Conservation (phyloP, 2,797 vertebrate genomes). For the Apogon talboti region DNA sequence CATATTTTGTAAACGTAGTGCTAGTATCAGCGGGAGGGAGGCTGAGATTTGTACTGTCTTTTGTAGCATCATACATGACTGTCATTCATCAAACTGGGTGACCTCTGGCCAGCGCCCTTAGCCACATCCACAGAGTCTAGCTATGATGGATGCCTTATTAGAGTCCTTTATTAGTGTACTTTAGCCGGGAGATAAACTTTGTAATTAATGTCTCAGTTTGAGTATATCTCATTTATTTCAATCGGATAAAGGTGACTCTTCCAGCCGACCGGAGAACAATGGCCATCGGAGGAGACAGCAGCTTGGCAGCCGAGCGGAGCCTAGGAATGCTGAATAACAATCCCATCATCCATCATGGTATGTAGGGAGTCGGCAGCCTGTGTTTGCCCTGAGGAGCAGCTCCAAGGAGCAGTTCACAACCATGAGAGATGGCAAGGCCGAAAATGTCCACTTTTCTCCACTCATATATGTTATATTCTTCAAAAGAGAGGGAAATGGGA, state of each 20-base stretch:
- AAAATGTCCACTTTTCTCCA: slow-evolving; percentile 47
- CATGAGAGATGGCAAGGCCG: slow-evolving; percentile 62
- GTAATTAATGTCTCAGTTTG: slow-evolving; percentile 91
- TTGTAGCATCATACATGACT: slow-evolving; percentile 60
- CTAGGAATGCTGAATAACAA: slow-evolving; percentile 85
- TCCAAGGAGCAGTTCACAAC: slow-evolving; percentile 70
- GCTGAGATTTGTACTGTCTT: slow-evolving; percentile 52
- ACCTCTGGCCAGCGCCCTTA: slow-evolving; percentile 82
- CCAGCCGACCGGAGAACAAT: slow-evolving; percentile 86
- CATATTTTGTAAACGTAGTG: slow-evolving; percentile 14
- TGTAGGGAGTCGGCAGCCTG: slow-evolving; percentile 75
- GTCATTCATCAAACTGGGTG: slow-evolving; percentile 78
- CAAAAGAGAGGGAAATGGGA: slow-evolving; percentile 30
- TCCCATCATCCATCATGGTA: slow-evolving; percentile 86
- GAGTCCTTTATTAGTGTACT: slow-evolving; percentile 88
- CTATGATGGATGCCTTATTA: slow-evolving; percentile 89
- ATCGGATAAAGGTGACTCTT: slow-evolving; percentile 90
- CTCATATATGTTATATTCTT: slow-evolving; percentile 22
- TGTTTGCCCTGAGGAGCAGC: slow-evolving; percentile 74
- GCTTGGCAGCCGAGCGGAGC: slow-evolving; percentile 82
- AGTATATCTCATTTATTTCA: slow-evolving; percentile 90
- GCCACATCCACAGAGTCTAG: slow-evolving; percentile 72
- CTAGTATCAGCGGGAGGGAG: background rate
- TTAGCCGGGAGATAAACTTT: slow-evolving; percentile 88
- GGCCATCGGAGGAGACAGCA: slow-evolving; percentile 82